These are phyloP conservation scores for Musca domestica DNA, from an alignment of 1,140 invertebrate genomes.

Conservation along the genomic window DNA sequence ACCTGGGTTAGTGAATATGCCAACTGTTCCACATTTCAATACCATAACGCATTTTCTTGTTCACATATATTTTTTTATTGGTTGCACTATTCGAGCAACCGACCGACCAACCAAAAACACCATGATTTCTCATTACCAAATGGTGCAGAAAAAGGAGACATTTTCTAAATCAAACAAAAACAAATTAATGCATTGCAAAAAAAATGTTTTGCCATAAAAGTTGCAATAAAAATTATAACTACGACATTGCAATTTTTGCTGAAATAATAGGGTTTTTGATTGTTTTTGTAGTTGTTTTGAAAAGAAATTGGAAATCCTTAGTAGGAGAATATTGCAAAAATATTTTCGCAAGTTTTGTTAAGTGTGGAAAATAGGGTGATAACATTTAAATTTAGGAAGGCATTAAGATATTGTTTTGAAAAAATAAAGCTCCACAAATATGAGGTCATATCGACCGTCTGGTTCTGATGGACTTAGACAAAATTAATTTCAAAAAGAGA, in stretches of 20 bases:
- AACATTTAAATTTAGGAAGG: no score
- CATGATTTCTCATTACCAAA: background rate
- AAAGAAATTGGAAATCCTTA: no score
- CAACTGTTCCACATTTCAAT: conserved; percentile 19
- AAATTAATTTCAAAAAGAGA: no score
- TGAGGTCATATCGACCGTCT: no score
- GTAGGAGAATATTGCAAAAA: no score
- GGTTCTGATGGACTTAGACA: no score
- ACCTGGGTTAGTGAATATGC: background rate
- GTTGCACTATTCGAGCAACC: no score
- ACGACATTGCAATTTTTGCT: conserved; percentile 12
- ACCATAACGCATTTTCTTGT: background rate
- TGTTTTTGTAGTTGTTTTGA: no score
- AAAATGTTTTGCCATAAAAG: background rate
- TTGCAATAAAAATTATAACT: conserved; percentile 18
- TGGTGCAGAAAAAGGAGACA: background rate
- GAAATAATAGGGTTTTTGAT: background rate
- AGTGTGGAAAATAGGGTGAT: no score
- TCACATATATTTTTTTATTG: conserved; percentile 6
- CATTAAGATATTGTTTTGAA: no score
- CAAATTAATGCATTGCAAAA: background rate
- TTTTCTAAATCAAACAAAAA: background rate
- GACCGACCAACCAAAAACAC: background rate
- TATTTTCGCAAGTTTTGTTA: no score
- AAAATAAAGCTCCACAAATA: no score